Evolutionary conservation across 64 coral and sea anemone species (phyloP).

Genomic region (Astreopora myriophthalma): DNA sequence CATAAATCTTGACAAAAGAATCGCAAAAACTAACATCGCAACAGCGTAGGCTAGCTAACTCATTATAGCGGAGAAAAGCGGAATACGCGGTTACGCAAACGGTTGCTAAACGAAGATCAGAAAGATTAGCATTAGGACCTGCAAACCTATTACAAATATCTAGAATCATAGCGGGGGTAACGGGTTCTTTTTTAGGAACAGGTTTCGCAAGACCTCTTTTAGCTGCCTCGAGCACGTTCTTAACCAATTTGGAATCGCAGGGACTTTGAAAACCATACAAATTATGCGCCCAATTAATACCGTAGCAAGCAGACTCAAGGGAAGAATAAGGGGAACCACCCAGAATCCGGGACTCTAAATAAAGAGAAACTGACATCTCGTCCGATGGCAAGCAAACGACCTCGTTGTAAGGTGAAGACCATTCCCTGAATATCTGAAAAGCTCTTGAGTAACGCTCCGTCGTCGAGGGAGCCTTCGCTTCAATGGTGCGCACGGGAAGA

Average conservation of each 20-base stretch:
- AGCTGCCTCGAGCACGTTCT: not conserved
- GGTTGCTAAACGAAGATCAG: slow-evolving; percentile 39
- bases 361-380: slow-evolving; percentile 28
- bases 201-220: slow-evolving; percentile 15
- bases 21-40: not conserved
- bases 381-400: slow-evolving; percentile 8
- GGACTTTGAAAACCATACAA: slow-evolving; percentile 2
- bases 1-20: slow-evolving; percentile 48
- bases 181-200: slow-evolving; percentile 31
- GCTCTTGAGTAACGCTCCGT: slow-evolving; percentile 51
- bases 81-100: slow-evolving; percentile 21
- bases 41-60: not conserved
- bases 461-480: slow-evolving; percentile 41
- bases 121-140: not conserved
- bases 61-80: slow-evolving; percentile 46
- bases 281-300: slow-evolving; percentile 66
- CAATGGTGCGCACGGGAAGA: slow-evolving; percentile 12
- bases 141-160: slow-evolving; percentile 2
- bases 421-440: slow-evolving; percentile 47
- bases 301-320: slow-evolving; percentile 51
- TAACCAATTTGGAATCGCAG: not conserved
- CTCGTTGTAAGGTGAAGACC: slow-evolving; percentile 9
- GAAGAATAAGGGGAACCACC: slow-evolving; percentile 11
- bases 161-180: slow-evolving; percentile 19
- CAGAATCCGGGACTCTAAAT: slow-evolving; percentile 53